A percentile compares a stretch with the other conserved stretches of the same genome.
phyloP scores from a whole-genome alignment of 2,888 invertebrate genomes.

The Drosophila seclusa region DNA sequence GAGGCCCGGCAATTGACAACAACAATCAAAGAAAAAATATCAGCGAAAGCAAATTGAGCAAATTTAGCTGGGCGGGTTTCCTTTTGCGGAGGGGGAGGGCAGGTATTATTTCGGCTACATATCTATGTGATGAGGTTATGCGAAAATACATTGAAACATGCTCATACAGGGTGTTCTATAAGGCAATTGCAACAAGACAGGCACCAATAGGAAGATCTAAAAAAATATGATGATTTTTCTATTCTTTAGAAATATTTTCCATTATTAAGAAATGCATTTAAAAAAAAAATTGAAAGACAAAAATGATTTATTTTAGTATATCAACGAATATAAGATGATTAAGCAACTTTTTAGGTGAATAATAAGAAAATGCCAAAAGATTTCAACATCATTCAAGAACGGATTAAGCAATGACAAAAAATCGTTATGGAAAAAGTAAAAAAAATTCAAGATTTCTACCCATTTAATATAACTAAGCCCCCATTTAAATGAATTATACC shows the following conservation, averaged over 20 bases:
- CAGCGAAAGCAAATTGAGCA: constrained; percentile 30
- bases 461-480: not conserved
- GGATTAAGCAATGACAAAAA: not conserved
- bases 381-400: not conserved
- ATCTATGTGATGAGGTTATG: constrained; percentile 13
- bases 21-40: constrained; percentile 24
- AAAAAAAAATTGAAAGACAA: not conserved
- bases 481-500: not conserved
- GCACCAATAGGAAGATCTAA: not conserved
- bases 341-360: not conserved
- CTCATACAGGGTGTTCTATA: constrained; percentile 27
- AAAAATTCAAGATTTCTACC: not conserved
- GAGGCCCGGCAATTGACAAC: constrained; percentile 76
- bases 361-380: not conserved
- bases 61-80: constrained; percentile 50
- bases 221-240: not conserved
- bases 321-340: not conserved
- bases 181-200: not conserved
- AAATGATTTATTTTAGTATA: not conserved
- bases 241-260: not conserved
- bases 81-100: constrained; percentile 45
- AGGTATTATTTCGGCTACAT: constrained; percentile 6
- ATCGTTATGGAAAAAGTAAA: not conserved
- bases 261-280: not conserved
- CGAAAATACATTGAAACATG: constrained; percentile 17